Base-by-base conservation (phyloP, 2,113 vertebrate species). In the Mesoclemmys tuberculata region DNA sequence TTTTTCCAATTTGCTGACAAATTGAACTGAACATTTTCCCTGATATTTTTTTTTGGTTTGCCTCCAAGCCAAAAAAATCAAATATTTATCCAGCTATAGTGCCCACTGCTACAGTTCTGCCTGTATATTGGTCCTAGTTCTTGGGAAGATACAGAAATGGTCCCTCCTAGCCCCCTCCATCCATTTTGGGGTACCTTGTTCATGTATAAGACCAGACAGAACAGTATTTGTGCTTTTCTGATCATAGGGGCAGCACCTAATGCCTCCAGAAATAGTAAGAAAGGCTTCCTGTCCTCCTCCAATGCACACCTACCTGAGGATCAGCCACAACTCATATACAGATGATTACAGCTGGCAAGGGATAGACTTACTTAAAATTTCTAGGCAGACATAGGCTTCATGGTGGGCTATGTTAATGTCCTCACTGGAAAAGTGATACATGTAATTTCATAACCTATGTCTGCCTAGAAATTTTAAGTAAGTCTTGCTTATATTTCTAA, bases 381-480 rank as follows among this genome's bases (percentile, higher is more conserved):
- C n/a, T n/a, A n/a, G n/a, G n/a, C n/a, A n/a, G n/a, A n/a, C n/a
- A n/a, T n/a, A n/a, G n/a, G 14, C 12, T 93, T 88, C 56, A 31
- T 38, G 61, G 5, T 94, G 38, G 27, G 6, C 31, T 55, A 29
- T 83, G 18, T n/a, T 93, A 94, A 77, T 14, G 91, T 1, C 48
- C 92, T 93, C 52, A 87, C 84, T 56, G 35, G 54, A 91, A 95
- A 52, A 82, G 55, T 13, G 1, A 58, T 85, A 58, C 44, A 93
- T 93, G 87, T 95, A 89, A 94, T 94, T 96, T 95, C 58, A 55
- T 95, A 96, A 84, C 89, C 88, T 82, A 26, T 64, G 38, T 88
- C 93, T 97, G 78, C 41, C 74, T 96, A 84, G 78, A 94, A 46
- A 94, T 61, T 89, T 95, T 94, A 96, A 82, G 3, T 38, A 94